These are phyloP conservation scores for Albula goreensis DNA, from an alignment of 2,113 vertebrate genomes.

Conservation along the genomic window DNA sequence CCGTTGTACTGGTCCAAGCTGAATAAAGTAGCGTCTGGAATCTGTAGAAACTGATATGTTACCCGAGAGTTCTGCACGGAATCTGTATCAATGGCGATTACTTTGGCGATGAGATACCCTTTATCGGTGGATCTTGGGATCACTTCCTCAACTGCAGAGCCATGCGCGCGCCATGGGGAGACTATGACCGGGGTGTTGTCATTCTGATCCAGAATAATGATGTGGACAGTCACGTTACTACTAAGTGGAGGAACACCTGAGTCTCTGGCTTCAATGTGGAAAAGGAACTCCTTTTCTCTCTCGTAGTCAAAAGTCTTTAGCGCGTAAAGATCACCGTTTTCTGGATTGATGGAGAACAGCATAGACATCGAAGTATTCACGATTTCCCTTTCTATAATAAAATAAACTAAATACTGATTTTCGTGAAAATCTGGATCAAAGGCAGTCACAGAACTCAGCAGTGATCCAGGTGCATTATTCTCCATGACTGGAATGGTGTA, in stretches of 20 bases:
- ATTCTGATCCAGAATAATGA: too few relatives aligned
- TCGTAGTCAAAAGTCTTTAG: constrained; percentile 54
- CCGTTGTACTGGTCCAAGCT: constrained; percentile 56
- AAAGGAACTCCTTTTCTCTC: constrained; percentile 50
- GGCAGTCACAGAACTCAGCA: constrained; percentile 45
- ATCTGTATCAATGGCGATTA: constrained; percentile 53
- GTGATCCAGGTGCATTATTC: constrained; percentile 27
- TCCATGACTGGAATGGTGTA: constrained; percentile 27
- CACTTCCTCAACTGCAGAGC: constrained; percentile 30
- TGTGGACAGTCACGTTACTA: too few relatives aligned
- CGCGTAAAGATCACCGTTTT: constrained; percentile 51
- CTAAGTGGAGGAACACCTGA: constrained; percentile 66
- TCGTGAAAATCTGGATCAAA: constrained; percentile 18
- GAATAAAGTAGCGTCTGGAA: constrained; percentile 46
- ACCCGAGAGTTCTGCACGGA: constrained; percentile 51
- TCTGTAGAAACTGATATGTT: constrained; percentile 55
- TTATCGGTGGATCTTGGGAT: constrained; percentile 62
- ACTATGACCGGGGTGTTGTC: constrained; percentile 47
- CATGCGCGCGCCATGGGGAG: constrained; percentile 48
- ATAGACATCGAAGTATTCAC: constrained; percentile 49
- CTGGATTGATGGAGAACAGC: constrained; percentile 70
- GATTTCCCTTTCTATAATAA: constrained; percentile 63
- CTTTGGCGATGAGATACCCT: constrained; percentile 49
- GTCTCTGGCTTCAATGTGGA: constrained; percentile 74
- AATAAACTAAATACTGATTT: constrained; percentile 75